A percentile compares a stretch with the other conserved stretches of the same genome.
Evolutionary conservation across 2,888 invertebrate genomes (phyloP).

Genomic region (Achlya flavicornis): DNA sequence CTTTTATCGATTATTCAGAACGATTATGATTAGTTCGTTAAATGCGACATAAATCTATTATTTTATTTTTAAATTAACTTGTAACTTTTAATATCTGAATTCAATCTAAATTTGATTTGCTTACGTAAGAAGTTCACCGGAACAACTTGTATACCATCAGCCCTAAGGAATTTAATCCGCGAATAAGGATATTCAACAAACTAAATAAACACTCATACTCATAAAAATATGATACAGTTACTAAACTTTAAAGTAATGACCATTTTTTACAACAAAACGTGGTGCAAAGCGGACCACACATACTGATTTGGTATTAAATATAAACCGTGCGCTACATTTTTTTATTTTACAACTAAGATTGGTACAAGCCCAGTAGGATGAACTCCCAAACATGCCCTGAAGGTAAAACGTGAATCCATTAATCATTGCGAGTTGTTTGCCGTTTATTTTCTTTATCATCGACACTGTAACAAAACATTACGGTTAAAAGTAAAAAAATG

Average conservation of each 20-base stretch:
- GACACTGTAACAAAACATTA: conserved; percentile 5
- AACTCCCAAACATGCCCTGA: conserved; percentile 11
- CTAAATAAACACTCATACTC: too few relatives aligned
- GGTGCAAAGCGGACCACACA: conserved; percentile 13
- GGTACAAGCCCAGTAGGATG: conserved; percentile 30
- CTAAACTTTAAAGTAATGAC: conserved; percentile 25
- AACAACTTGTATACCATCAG: too few relatives aligned
- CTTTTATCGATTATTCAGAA: too few relatives aligned
- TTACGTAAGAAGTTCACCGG: too few relatives aligned
- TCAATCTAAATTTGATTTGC: too few relatives aligned
- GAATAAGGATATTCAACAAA: too few relatives aligned
- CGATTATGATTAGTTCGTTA: too few relatives aligned
- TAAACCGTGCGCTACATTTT: neutral
- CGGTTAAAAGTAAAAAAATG: neutral
- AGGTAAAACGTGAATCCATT: conserved; percentile 24
- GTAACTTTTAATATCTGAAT: too few relatives aligned
- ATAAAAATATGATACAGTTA: neutral
- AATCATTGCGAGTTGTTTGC: neutral
- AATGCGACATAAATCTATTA: too few relatives aligned
- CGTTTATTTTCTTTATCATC: neutral
- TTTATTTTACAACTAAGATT: conserved; percentile 31
- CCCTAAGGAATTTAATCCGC: too few relatives aligned
- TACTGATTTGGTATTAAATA: neutral
- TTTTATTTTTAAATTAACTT: too few relatives aligned
- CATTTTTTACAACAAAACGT: conserved; percentile 25